A percentile compares a stretch with the other conserved stretches of the same genome.
These are phyloP conservation scores for Sarcophaga variegata DNA, from an alignment of 2,888 invertebrate species.

Conservation along the genomic window DNA sequence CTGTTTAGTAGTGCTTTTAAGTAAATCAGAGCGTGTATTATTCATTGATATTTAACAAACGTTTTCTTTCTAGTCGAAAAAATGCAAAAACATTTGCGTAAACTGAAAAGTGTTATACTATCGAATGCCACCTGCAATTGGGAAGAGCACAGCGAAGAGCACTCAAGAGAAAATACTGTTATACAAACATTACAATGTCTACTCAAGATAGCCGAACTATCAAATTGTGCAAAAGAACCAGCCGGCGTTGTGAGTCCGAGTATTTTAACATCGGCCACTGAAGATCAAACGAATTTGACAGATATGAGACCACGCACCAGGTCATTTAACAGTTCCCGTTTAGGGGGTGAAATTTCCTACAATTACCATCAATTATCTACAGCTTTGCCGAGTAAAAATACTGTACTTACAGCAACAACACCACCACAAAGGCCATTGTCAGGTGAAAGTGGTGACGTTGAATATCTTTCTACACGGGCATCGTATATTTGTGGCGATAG, in stretches of 20 bases:
- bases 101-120: constrained; percentile 78
- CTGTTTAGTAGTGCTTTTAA: neutral
- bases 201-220: constrained; percentile 79
- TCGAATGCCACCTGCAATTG: constrained; percentile 76
- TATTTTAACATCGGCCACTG: constrained; percentile 57
- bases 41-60: constrained; percentile 50
- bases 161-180: constrained; percentile 77
- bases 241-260: constrained; percentile 71
- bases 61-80: constrained; percentile 74
- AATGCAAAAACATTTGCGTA: constrained; percentile 80
- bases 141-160: constrained; percentile 76
- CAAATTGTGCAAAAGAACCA: constrained; percentile 73
- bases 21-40: neutral
- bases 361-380: constrained; percentile 60
- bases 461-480: constrained; percentile 79
- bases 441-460: constrained; percentile 76
- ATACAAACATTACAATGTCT: constrained; percentile 80
- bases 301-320: constrained; percentile 72
- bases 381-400: constrained; percentile 75
- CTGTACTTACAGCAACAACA: constrained; percentile 72
- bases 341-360: constrained; percentile 51
- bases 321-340: constrained; percentile 71
- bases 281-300: constrained; percentile 40
- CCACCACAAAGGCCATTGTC: constrained; percentile 73
- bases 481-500: constrained; percentile 79